A percentile compares a stretch with the other conserved stretches of the same genome.
phyloP scores from a whole-genome alignment of 2,797 vertebrate genomes.

The Anas capensis region DNA sequence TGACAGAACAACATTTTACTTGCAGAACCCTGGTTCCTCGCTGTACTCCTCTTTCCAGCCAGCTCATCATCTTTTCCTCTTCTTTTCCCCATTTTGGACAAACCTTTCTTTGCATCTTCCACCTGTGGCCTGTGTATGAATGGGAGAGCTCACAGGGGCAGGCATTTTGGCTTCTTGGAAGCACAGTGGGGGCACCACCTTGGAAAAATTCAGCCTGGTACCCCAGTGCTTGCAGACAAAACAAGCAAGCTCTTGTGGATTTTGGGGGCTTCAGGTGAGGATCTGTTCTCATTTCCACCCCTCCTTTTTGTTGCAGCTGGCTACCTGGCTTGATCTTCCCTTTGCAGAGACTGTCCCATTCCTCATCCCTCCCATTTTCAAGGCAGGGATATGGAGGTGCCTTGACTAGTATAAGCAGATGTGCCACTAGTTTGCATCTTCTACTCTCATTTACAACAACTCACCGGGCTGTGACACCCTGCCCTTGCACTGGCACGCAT shows the following conservation, averaged over 20 bases:
- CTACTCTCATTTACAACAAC: neutral
- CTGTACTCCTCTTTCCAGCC: neutral
- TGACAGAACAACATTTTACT: neutral
- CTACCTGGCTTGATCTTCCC: neutral
- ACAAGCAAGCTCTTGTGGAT: neutral
- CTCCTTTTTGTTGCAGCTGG: neutral
- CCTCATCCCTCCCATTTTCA: accelerated
- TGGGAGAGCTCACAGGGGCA: neutral
- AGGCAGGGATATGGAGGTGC: neutral
- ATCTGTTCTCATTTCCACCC: neutral
- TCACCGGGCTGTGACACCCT: neutral
- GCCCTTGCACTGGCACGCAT: neutral
- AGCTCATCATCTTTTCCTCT: neutral
- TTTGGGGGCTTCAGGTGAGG: no score
- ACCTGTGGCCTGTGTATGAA: neutral
- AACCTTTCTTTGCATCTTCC: neutral
- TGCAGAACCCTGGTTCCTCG: neutral
- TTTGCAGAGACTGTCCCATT: neutral
- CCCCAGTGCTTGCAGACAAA: neutral
- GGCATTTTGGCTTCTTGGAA: neutral
- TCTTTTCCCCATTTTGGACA: neutral
- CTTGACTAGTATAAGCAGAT: neutral
- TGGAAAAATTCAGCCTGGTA: neutral
- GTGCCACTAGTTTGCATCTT: neutral
- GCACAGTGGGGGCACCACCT: accelerated